Conservation (phyloP, 2,113 vertebrate genomes). For the Pandion haliaetus region DNA sequence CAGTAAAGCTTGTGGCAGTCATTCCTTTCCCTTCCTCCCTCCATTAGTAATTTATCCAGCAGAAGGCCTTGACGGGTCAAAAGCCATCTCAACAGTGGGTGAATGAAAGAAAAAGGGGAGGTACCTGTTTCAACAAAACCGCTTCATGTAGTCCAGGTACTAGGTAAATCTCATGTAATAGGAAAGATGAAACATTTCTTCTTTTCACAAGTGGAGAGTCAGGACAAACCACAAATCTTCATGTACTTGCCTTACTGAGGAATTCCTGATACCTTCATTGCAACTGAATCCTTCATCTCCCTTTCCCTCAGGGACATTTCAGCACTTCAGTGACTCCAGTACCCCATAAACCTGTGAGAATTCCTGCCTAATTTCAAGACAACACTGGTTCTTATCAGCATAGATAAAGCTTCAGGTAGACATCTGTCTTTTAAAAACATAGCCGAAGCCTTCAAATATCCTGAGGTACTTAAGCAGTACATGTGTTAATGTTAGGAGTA, state of each 20-base stretch:
- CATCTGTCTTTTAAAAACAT: not conserved
- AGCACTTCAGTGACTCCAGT: not conserved
- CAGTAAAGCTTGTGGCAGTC: not conserved
- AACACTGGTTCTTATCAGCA: not conserved
- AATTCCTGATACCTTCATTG: not conserved
- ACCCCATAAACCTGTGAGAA: not conserved
- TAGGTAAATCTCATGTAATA: not conserved
- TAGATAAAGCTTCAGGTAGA: not conserved
- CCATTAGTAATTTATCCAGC: not conserved
- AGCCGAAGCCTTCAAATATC: not conserved
- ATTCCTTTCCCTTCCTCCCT: not conserved
- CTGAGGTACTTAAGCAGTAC: not conserved
- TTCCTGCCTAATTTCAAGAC: not conserved
- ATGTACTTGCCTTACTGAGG: not conserved
- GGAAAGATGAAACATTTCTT: not conserved
- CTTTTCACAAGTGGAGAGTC: not conserved
- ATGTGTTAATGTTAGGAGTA: not conserved
- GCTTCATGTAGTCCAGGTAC: not conserved
- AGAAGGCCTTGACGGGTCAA: not conserved
- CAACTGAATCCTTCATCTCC: not conserved
- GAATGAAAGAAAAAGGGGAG: not conserved
- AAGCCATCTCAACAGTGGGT: not conserved
- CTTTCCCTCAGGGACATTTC: not conserved
- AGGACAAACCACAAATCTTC: not conserved
- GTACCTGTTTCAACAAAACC: not conserved